A percentile compares a stretch with the other conserved stretches of the same genome.
phyloP scores from a whole-genome alignment of 2,888 invertebrate species.

The Drosophila tanythrix region DNA sequence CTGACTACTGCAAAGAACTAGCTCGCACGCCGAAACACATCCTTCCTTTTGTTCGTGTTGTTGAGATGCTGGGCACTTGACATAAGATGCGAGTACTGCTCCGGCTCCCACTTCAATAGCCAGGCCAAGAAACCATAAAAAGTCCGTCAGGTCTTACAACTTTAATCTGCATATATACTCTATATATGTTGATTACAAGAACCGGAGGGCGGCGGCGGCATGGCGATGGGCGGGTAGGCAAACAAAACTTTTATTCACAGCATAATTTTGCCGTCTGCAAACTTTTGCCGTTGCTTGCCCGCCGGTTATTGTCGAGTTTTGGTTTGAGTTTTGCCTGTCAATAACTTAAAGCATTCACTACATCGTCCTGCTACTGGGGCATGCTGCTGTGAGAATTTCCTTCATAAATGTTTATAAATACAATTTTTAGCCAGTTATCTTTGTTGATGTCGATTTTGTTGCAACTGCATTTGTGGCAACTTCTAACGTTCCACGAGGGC shows the following conservation, averaged over 20 bases:
- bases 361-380: constrained; percentile 19
- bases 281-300: constrained; percentile 55
- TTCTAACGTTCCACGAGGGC: constrained; percentile 30
- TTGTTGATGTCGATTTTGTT: constrained; percentile 37
- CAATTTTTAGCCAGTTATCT: constrained; percentile 67
- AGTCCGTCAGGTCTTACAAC: constrained; percentile 47
- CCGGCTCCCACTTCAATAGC: constrained; percentile 22
- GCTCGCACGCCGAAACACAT: constrained; percentile 8
- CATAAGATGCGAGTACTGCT: constrained; percentile 25
- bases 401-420: constrained; percentile 77
- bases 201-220: neutral
- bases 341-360: constrained; percentile 69
- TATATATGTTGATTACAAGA: constrained; percentile 19
- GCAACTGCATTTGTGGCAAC: constrained; percentile 46
- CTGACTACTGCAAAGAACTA: constrained; percentile 15
- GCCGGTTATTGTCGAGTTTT: constrained; percentile 36
- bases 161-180: constrained; percentile 58
- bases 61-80: constrained; percentile 42
- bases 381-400: constrained; percentile 51
- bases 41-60: constrained; percentile 7
- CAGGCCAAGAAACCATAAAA: constrained; percentile 53
- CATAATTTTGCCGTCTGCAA: constrained; percentile 67
- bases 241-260: constrained; percentile 64
- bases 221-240: constrained; percentile 5
- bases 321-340: constrained; percentile 69